Percentiles rank a stretch among this genome's conserved stretches.
Conservation (phyloP, 2,888 invertebrate genomes). For the Stenchaetothrips biformis region DNA sequence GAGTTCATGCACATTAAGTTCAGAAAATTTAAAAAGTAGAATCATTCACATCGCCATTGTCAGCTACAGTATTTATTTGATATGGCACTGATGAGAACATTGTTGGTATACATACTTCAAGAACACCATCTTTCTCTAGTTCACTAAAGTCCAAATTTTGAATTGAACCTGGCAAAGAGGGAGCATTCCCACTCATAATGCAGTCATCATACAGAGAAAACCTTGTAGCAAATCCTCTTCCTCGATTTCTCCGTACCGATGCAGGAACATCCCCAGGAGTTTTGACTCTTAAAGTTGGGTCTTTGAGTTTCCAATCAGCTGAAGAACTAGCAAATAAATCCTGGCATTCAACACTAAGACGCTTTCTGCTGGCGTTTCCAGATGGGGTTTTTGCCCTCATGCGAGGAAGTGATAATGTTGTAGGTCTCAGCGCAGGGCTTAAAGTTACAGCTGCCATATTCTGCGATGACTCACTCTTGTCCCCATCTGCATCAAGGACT, state of each 20-base stretch:
- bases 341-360: conserved; percentile 48
- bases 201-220: conserved; percentile 84
- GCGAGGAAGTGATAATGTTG: conserved; percentile 38
- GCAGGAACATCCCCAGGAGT: conserved; percentile 78
- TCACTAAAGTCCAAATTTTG: neutral
- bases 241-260: conserved; percentile 64
- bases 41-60: neutral
- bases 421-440: conserved; percentile 33
- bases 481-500: neutral
- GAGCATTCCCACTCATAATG: conserved; percentile 62
- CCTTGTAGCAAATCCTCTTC: conserved; percentile 55
- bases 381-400: conserved; percentile 38
- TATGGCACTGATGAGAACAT: conserved; percentile 14
- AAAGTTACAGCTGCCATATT: neutral
- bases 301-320: conserved; percentile 49
- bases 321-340: conserved; percentile 39
- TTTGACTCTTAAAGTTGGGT: conserved; percentile 72
- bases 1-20: neutral
- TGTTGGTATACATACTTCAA: conserved; percentile 9
- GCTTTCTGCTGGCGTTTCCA: conserved; percentile 45
- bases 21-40: neutral
- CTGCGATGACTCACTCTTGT: neutral
- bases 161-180: conserved; percentile 1
- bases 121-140: conserved; percentile 5
- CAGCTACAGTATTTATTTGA: conserved; percentile 4